A percentile compares a stretch with the other conserved stretches of the same genome.
These are phyloP conservation scores for Spinus olivaceus DNA, from an alignment of 2,797 vertebrate species.

Conservation along the genomic window DNA sequence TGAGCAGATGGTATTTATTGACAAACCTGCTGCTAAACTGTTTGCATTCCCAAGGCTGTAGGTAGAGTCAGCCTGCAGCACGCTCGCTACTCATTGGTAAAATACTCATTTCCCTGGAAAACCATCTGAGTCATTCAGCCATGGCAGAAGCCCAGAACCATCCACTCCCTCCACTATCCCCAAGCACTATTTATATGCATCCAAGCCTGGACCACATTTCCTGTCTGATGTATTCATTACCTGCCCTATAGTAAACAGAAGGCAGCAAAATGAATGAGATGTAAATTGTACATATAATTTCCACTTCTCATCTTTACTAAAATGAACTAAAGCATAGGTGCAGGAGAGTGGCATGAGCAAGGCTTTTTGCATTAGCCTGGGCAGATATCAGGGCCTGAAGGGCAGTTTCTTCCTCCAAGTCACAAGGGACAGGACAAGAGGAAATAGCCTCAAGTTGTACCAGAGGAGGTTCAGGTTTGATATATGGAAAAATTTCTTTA, in stretches of 20 bases:
- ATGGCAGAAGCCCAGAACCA: neutral
- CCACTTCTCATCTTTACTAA: neutral
- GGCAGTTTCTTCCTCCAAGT: neutral
- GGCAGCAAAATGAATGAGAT: neutral
- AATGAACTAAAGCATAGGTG: neutral
- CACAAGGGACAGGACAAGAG: neutral
- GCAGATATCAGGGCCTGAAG: neutral
- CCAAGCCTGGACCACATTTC: neutral
- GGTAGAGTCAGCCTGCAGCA: slow-evolving; percentile 15
- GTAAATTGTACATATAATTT: neutral
- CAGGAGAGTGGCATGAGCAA: neutral
- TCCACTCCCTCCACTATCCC: neutral
- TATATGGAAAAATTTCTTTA: neutral
- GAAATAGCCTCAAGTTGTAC: neutral
- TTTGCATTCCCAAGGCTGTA: slow-evolving; percentile 19
- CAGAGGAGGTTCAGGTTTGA: neutral
- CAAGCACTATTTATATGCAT: neutral
- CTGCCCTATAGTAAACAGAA: neutral
- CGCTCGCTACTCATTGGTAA: neutral
- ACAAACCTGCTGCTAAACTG: slow-evolving; percentile 57
- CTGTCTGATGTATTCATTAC: neutral
- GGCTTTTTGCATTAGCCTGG: neutral
- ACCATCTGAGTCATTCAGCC: slow-evolving; percentile 36
- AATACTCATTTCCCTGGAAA: slow-evolving; percentile 45
- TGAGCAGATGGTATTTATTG: slow-evolving; percentile 62